phyloP scores from a whole-genome alignment of 2,797 vertebrate genomes.

The Picus viridis region DNA sequence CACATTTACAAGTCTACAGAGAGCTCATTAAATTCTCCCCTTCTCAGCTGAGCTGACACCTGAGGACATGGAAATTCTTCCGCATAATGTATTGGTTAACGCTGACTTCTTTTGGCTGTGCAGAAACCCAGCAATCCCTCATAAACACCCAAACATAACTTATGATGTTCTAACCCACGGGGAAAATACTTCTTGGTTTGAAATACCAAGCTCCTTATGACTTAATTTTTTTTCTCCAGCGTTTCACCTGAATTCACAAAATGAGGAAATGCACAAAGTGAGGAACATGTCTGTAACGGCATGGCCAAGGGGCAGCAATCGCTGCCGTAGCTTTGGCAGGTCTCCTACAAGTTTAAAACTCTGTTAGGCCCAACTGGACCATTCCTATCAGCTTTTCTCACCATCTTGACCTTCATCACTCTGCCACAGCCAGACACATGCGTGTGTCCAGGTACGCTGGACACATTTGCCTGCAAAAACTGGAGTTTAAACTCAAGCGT shows the following conservation, averaged over 20 bases:
- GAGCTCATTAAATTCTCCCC: background rate
- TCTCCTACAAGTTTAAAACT: accelerated
- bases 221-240: too few relatives aligned
- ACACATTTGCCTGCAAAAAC: accelerated
- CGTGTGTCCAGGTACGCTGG: accelerated
- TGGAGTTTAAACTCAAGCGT: background rate
- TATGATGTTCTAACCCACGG: accelerated
- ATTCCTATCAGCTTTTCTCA: background rate
- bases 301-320: background rate
- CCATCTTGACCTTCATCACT: accelerated
- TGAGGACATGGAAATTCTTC: background rate
- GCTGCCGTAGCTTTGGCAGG: background rate
- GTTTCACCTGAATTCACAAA: accelerated
- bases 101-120: background rate
- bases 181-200: accelerated
- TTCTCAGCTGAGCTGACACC: background rate
- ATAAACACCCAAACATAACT: background rate
- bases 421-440: too few relatives aligned
- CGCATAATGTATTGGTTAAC: accelerated
- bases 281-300: accelerated
- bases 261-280: accelerated
- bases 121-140: background rate
- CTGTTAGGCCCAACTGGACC: accelerated
- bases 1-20: background rate
- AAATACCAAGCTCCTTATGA: accelerated